phyloP scores from a whole-genome alignment of 1,140 invertebrate genomes.

The Papilio polyxenes region DNA sequence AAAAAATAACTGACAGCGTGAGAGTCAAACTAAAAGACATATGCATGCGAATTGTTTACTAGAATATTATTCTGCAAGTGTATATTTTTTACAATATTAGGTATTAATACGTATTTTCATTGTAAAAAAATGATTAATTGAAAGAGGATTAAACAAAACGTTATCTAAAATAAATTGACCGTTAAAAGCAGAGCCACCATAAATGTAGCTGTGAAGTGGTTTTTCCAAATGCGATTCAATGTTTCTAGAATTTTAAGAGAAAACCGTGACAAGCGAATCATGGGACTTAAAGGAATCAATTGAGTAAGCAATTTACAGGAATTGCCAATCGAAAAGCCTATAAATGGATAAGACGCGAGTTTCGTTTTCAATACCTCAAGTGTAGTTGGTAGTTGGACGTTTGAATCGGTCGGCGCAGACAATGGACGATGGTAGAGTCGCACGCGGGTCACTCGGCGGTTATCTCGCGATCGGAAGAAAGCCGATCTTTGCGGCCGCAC shows the following conservation, averaged over 20 bases:
- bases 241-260: background rate
- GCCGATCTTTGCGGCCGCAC: constrained; percentile 61
- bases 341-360: constrained; percentile 12
- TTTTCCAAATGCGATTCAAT: background rate
- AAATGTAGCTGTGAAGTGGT: background rate
- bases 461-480: constrained; percentile 73
- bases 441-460: constrained; percentile 68
- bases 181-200: background rate
- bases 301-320: constrained; percentile 27
- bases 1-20: constrained; percentile 72
- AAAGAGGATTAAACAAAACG: background rate
- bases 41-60: background rate
- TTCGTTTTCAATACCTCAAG: constrained; percentile 24
- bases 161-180: background rate
- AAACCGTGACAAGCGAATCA: background rate
- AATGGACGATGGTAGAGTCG: constrained; percentile 60
- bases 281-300: constrained; percentile 7
- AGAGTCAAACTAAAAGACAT: constrained; percentile 52
- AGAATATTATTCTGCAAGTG: background rate
- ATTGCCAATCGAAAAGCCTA: constrained; percentile 43
- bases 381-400: constrained; percentile 42
- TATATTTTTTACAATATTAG: background rate
- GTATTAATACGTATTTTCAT: background rate
- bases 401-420: constrained; percentile 57
- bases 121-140: background rate